A percentile compares a stretch with the other conserved stretches of the same genome.
Conservation (phyloP, 1,140 invertebrate genomes). For the Papilio dardanus region DNA sequence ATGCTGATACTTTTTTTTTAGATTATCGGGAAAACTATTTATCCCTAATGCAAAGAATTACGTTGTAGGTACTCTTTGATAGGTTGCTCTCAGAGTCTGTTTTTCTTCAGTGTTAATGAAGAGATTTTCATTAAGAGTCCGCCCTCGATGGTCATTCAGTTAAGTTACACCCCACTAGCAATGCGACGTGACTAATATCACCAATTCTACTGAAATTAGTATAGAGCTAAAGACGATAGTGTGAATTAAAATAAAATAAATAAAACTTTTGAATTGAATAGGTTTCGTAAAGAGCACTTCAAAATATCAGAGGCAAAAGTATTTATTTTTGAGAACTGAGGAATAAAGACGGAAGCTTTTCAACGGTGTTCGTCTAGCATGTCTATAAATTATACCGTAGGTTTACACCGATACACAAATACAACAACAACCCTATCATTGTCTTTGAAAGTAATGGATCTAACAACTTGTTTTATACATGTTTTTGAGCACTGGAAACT, state of each 20-base stretch:
- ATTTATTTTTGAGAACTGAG: too few relatives aligned
- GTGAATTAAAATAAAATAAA: neutral
- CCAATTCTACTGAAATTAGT: constrained; percentile 7
- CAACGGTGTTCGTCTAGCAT: too few relatives aligned
- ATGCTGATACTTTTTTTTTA: too few relatives aligned
- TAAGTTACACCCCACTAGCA: constrained; percentile 25
- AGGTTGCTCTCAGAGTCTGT: neutral
- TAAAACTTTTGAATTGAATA: neutral
- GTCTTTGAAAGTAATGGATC: neutral
- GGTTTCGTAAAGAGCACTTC: neutral
- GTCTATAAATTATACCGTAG: too few relatives aligned
- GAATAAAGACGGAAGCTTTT: too few relatives aligned
- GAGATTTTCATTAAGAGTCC: constrained; percentile 33
- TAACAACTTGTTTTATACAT: neutral
- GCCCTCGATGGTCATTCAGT: constrained; percentile 3
- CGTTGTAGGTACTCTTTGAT: too few relatives aligned
- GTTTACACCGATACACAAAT: too few relatives aligned
- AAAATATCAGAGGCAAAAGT: too few relatives aligned
- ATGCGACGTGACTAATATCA: constrained; percentile 29
- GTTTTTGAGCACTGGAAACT: neutral
- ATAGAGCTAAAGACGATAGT: neutral
- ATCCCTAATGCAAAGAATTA: too few relatives aligned
- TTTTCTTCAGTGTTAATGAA: constrained; percentile 29
- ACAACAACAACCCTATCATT: neutral
- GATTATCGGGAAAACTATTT: too few relatives aligned